Conservation (phyloP, 2,113 vertebrate species). For the Grammomys dolichurus region DNA sequence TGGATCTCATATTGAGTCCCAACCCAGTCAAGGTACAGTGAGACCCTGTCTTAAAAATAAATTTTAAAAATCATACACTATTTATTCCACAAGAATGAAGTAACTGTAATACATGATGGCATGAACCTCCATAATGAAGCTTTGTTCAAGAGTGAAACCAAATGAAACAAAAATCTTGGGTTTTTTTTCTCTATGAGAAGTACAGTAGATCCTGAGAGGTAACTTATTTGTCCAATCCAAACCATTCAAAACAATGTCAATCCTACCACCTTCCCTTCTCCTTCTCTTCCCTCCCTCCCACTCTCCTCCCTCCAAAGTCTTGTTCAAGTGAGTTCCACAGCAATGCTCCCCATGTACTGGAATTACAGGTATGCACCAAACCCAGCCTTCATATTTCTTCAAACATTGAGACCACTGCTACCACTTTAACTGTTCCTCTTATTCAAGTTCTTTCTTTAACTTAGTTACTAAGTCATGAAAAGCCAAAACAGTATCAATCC, state of each 20-base stretch:
- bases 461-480: slow-evolving; percentile 39
- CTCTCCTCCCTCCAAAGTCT: not conserved
- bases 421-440: slow-evolving; percentile 25
- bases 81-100: slow-evolving; percentile 47
- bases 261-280: not conserved
- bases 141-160: slow-evolving; percentile 25
- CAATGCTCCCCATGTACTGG: not conserved
- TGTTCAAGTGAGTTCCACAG: not conserved
- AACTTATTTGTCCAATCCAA: slow-evolving; percentile 21
- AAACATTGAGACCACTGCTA: slow-evolving; percentile 13
- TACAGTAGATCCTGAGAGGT: slow-evolving; percentile 29
- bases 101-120: not conserved
- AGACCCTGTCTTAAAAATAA: not conserved
- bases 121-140: slow-evolving; percentile 16
- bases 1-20: not conserved
- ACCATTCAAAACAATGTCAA: not conserved
- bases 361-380: not conserved
- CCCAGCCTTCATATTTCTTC: not conserved
- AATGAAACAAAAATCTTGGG: slow-evolving; percentile 7
- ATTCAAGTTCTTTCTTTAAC: slow-evolving; percentile 11
- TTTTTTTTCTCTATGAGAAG: slow-evolving; percentile 34
- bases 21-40: not conserved
- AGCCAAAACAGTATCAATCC: slow-evolving; percentile 44
- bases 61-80: not conserved
- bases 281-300: no score